Conservation (phyloP, 2,113 vertebrate species). For the Zapus hudsonius region DNA sequence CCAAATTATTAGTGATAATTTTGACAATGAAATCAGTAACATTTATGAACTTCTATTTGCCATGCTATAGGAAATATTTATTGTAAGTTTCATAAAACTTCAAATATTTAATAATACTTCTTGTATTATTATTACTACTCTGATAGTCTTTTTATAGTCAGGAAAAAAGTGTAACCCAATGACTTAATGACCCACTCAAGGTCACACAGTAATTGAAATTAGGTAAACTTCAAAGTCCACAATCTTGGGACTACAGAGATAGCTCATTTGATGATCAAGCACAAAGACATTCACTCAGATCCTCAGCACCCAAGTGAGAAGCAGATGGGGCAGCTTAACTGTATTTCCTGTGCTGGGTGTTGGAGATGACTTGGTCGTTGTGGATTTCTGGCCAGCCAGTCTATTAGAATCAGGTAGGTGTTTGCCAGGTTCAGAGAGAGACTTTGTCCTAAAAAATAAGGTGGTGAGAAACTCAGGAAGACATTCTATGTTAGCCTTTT, state of each 20-base stretch:
- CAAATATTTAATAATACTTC: not conserved
- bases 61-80: not conserved
- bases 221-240: not conserved
- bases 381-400: too few species aligned
- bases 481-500: too few species aligned
- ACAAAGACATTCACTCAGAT: too few species aligned
- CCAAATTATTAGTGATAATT: not conserved
- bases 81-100: not conserved
- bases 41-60: not conserved
- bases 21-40: not conserved
- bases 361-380: too few species aligned
- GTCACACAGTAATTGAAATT: accelerated
- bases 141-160: not conserved
- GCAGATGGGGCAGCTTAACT: too few species aligned
- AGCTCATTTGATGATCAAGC: too few species aligned
- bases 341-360: too few species aligned
- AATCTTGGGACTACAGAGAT: not conserved
- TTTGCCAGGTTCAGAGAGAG: too few species aligned
- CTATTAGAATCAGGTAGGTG: too few species aligned
- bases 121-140: not conserved
- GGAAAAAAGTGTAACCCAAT: not conserved
- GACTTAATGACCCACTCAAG: not conserved
- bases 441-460: too few species aligned
- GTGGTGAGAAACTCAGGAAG: too few species aligned
- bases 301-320: too few species aligned